Evolutionary conservation across 1,140 invertebrate genomes (phyloP).

Genomic region (Wiebesia pumilae): DNA sequence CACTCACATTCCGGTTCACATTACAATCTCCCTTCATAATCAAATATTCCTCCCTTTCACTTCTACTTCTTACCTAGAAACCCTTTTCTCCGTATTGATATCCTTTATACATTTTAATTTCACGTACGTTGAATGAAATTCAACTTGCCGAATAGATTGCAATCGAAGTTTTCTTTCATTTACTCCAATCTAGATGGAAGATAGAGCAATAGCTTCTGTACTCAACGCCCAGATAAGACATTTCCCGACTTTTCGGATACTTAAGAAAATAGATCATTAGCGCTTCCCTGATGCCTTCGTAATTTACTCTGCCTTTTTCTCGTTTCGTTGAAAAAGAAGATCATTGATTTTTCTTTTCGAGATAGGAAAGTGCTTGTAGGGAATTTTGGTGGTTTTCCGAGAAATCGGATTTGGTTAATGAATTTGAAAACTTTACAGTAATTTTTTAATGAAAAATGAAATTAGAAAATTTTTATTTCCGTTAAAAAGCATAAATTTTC

Average conservation of each 20-base stretch:
- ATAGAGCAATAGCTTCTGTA: background rate
- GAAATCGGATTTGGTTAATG: too few species aligned
- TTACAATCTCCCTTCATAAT: constrained; percentile 23
- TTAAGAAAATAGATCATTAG: constrained; percentile 44
- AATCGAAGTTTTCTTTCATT: constrained; percentile 33
- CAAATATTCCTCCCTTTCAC: constrained; percentile 42
- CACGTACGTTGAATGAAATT: constrained; percentile 1
- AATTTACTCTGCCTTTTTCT: too few species aligned
- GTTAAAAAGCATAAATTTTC: too few species aligned
- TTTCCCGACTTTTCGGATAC: constrained; percentile 34
- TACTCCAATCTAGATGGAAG: background rate
- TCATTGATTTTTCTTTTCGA: too few species aligned
- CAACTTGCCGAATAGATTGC: constrained; percentile 15
- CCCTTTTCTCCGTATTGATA: too few species aligned
- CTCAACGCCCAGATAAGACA: background rate
- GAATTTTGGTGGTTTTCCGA: too few species aligned
- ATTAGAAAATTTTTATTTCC: too few species aligned
- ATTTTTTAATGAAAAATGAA: too few species aligned
- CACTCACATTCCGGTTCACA: constrained; percentile 23
- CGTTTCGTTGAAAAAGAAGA: too few species aligned
- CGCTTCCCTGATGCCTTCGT: constrained; percentile 9
- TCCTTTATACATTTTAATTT: constrained; percentile 24
- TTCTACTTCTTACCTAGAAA: constrained; percentile 4
- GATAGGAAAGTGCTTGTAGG: too few species aligned
- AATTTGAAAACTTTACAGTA: too few species aligned